Base-by-base conservation (phyloP, 1,140 invertebrate genomes). In the Psix sp. region DNA sequence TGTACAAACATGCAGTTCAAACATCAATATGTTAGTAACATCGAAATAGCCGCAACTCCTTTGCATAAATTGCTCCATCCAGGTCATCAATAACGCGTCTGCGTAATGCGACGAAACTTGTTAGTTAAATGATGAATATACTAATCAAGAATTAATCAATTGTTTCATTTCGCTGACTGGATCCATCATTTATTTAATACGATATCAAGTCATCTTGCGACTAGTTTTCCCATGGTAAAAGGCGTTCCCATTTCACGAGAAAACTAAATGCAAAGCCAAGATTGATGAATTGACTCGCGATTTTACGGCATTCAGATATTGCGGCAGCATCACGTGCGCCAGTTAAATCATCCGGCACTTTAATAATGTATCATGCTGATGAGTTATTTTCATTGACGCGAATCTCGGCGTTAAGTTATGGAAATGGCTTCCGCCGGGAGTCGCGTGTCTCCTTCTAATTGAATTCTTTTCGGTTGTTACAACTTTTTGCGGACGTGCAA, bases 131-230 rank as follows among this genome's bases (percentile, higher is more conserved):
- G 60, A 65, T 73, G 56, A 54, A 73, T 65, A 59, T 38, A 65
- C 59, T 73, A 60, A 73, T 66, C 54, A 49, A 40, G 56, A 54
- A 31, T 60, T 66, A 66, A 73, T 73, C 62, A 66, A 73, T 73
- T 66, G 54, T 66, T 66, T 17, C 43, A 66, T 57, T 60, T 60
- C n/a, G 10, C 33, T 35, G 5, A n/a, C n/a, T n/a, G n/a, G n/a
- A n/a, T n/a, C n/a, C n/a, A n/a, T n/a, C n/a, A n/a, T n/a, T n/a
- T n/a, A n/a, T n/a, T n/a, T n/a, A n/a, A n/a, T n/a, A n/a, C n/a
- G n/a, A n/a, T n/a, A n/a, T n/a, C n/a, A n/a, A n/a, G 26, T 24
- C 26, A 3, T 29, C 7, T 29, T 29, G 26, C 26, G 7, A 29
- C n/a, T n/a, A n/a, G n/a, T n/a, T n/a, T n/a, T n/a, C n/a, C n/a